Evolutionary conservation across 2,113 vertebrate species (phyloP), one percentile per base, ranked within the genome.

Genomic region (Megaceryle torquata): DNA sequence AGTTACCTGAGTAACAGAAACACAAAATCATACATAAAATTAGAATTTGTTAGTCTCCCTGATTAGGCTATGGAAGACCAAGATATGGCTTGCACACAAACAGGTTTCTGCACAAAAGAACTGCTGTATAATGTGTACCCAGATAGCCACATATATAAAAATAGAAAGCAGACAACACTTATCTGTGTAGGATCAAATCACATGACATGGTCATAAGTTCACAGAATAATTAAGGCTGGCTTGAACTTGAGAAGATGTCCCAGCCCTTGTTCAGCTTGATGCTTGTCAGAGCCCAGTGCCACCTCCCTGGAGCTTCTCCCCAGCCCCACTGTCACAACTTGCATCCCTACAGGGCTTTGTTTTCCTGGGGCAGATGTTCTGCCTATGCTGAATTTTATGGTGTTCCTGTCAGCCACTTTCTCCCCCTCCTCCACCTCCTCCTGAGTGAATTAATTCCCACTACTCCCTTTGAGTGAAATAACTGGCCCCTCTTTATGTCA

Each of bases 201-300:
- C 16, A 86, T 13, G 13, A 16, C 15, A 17, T 31, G 10, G 7
- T 37, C 50, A 39, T 31, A 84, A 35, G 0, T 54, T 57, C n/a
- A 17, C 11, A 41, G 18, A 3, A 13, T 50, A 76, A 46, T 39
- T 64, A 44, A 72, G 8, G 3, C 4, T 77, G 11, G 8, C 20
- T 54, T 44, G 48, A 50, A 51, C 50, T 20, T 25, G 24, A 51
- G 50, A 8, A 60, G 13, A 26, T 80, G 11, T 88, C 14, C 16
- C 9, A 59, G 2, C 13, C 8, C 18, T 1, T 0, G 10, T 33
- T 54, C 20, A 75, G 4, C 24, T 70, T 2, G 0, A 7, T 79
- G 21, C 5, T 7, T 1, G 2, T 6, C 15, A 82, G 26, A 14
- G 12, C 15, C 5, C 1, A 0, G 18, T 70, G 17, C 15, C 10